Evolutionary conservation across 2,888 invertebrate species (phyloP), one percentile per base, ranked within the genome.

Genomic region (Eurytoma adleriae): DNA sequence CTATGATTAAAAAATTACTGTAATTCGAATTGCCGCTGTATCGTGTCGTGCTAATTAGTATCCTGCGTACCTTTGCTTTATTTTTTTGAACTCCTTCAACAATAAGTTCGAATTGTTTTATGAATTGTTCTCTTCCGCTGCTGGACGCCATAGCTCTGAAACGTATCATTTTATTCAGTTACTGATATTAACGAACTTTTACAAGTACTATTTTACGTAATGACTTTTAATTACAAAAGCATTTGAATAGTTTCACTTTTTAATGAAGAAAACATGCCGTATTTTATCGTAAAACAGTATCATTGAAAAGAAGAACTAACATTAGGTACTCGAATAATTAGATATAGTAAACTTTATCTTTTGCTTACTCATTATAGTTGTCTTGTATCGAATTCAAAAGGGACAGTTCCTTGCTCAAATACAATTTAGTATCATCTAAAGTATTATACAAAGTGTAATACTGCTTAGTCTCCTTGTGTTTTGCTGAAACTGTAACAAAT

Each of bases 381-480:
- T 98, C 97, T 85, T 96, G 94, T 85, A 98, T 96, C 0, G 97
- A 97, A 91, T 97, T 97, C 30, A 98, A 91, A 73, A 98, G 91
- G 30, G 95, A 95, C 75, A 98, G 93, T 91, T 99, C 99, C 90
- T 98, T 98, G 83, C 95, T 95, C 88, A 98, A 94, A 90, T 98
- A 99, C 59, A 96, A 92, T 91, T 97, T 96, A n/a, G 97, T 96
- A 91, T 99, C 98, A 89, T 97, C 96, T 74, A 99, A 92, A 2
- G 98, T 98, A 91, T 99, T 99, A 91, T 98, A 98, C 82, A 99
- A 93, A 59, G 97, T 97, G 90, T 96, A 99, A 92, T 97, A 98
- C 92, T 99, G 98, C 91, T 99, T 99, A 0, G 99, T 99, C 93
- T 99, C 98, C 89, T 96, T 96, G 90, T 99, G 98, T 87, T 97